Evolutionary conservation across 92 coral and sea anemone species (phyloP).

Genomic region (Pocillopora meandrina): DNA sequence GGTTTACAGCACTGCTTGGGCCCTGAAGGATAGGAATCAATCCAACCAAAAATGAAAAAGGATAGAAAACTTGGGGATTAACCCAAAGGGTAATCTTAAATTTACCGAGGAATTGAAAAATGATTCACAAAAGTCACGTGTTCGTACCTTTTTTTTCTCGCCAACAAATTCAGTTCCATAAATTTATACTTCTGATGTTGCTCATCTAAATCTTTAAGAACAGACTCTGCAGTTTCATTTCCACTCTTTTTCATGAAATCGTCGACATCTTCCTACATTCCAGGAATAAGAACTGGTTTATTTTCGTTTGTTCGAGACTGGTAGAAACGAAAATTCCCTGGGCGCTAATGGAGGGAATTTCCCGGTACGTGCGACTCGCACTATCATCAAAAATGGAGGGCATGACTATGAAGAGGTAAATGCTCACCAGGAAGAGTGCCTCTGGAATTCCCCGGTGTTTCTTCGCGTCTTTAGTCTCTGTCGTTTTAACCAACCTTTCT

Average conservation of each 20-base stretch:
- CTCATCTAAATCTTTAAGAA: constrained; percentile 86
- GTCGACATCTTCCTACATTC: constrained; percentile 86
- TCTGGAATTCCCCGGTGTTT: constrained; percentile 98
- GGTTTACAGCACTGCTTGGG: too few relatives aligned
- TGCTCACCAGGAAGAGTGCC: constrained; percentile 84
- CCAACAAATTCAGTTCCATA: constrained; percentile 90
- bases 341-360: not conserved
- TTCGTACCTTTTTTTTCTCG: constrained; percentile 83
- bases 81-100: not conserved
- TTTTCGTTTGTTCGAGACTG: not conserved
- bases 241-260: constrained; percentile 85
- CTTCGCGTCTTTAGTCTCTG: constrained; percentile 52
- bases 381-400: not conserved
- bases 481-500: constrained; percentile 16
- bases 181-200: constrained; percentile 97
- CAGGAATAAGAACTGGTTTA: not conserved
- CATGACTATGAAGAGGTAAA: not conserved
- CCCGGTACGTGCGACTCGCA: not conserved
- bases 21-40: too few relatives aligned
- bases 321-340: not conserved
- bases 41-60: too few relatives aligned
- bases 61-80: too few relatives aligned
- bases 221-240: constrained; percentile 82
- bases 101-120: not conserved
- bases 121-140: not conserved